A percentile compares a stretch with the other conserved stretches of the same genome.
Conservation (phyloP, 2,888 invertebrate species). For the Cremastobaeus sp. region DNA sequence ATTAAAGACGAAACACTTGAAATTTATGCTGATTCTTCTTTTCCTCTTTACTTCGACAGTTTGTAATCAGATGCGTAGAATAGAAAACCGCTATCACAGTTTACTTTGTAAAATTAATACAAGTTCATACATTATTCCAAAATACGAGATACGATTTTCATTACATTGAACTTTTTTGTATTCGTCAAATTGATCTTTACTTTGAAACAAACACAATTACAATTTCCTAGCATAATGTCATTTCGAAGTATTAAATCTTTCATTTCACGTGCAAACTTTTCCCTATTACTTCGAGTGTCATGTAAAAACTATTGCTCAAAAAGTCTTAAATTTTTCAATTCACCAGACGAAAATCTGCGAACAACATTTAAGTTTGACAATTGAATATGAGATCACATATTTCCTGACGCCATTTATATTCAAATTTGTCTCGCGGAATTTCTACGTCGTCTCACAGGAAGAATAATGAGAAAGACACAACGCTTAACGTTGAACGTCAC, state of each 20-base stretch:
- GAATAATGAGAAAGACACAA: too few relatives aligned
- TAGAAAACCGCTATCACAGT: constrained; percentile 21
- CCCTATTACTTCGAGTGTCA: too few relatives aligned
- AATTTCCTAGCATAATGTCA: too few relatives aligned
- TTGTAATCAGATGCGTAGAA: constrained; percentile 17
- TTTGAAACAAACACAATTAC: constrained; percentile 11
- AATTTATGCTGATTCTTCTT: constrained; percentile 3
- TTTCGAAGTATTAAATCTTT: too few relatives aligned
- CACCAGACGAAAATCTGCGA: constrained; percentile 13
- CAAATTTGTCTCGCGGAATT: constrained; percentile 38
- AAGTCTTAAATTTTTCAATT: constrained; percentile 27
- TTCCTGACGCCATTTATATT: constrained; percentile 31
- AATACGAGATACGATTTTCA: constrained; percentile 32
- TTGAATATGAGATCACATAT: constrained; percentile 26
- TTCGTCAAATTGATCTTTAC: constrained; percentile 9
- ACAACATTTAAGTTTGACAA: constrained; percentile 27
- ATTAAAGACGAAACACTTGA: constrained; percentile 19
- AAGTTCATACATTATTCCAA: constrained; percentile 32
- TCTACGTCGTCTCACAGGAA: too few relatives aligned
- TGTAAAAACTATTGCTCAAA: too few relatives aligned
- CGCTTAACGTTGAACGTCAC: constrained; percentile 12
- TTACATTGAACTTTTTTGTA: constrained; percentile 19
- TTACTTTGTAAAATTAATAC: constrained; percentile 19
- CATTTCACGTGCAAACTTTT: too few relatives aligned
- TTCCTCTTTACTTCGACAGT: neutral